Evolutionary conservation across 2,888 invertebrate species (phyloP), one percentile per base, ranked within the genome.

Genomic region (Rhyacophila evoluta): DNA sequence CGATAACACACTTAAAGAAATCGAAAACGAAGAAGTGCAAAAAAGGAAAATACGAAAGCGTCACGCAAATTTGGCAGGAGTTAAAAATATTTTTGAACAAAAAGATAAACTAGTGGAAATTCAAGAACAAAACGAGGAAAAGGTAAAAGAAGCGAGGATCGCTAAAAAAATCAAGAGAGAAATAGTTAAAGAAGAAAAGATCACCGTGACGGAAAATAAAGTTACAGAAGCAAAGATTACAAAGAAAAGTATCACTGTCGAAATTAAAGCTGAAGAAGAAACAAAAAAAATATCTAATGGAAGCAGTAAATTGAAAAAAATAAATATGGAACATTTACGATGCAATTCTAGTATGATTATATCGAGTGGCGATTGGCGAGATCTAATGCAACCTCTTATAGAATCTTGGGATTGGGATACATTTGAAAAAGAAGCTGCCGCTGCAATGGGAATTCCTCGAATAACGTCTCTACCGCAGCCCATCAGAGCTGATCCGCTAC

Each of bases 21-120:
- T 92, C 55, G 92, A 92, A 86, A 87, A 86, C 5, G 88, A 89
- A 83, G 91, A 92, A 84, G 84, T 89, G 5, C 90, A 91, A 83
- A 89, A 86, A 81, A 91, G 89, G 83, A 89, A 89, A 80, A 92
- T 91, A 83, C 89, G 92, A 71, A 92, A 93, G 85, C 88, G 92
- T 76, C 90, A 92, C n/a, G 91, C 92, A 83, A 91, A 92, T 71
- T 85, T 94, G 25, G 92, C 91, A 72, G 90, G 91, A 73, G 91
- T 92, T 86, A 92, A 92, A 83, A 93, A 93, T 87, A 93, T 95
- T 83, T 95, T 95, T 86, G 95, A 95, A 87, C 94, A 93, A 74
- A 95, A 94, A 86, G 94, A 94, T 85, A 91, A 89, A 82, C 88
- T 92, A 38, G 94, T 93, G 1, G 94, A 94, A 84, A 90, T 90